Evolutionary conservation across 2,888 invertebrate species (phyloP), one percentile per base, ranked within the genome.

Genomic region (Amiota minor): DNA sequence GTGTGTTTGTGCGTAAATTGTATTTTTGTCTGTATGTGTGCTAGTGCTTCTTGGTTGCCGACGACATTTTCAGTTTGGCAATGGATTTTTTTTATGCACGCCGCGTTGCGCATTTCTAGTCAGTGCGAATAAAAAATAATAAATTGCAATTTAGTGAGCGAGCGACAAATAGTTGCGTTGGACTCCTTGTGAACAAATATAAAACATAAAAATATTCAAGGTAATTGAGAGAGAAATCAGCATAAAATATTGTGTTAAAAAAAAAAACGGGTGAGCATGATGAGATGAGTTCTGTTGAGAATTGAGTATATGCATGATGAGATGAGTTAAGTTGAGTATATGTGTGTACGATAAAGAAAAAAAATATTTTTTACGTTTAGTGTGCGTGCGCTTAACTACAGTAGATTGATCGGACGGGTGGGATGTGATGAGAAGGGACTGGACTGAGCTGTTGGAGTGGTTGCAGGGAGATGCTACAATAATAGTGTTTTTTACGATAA

Each of bases 1-100:
- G 72, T 68, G 49, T 76, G 72, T 72, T 62, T 77, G 62, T 62
- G 64, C 74, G 75, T 71, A 23, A 35, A 35, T 35, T 47, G 16
- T 47, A 12, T 18, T 16, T 65, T 9, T n/a, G 56, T 16, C 16
- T 59, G 20, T 59, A 1, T 76, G 55, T 65, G 67, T 75, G 75
- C 69, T 1, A n/a, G 12, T 62, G 12, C n/a, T 12, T 35, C n/a
- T 65, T 10, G 46, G 8, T 64, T 47, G 47, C 65, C 65, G 65
- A 65, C 65, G 50, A 68, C 67, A 53, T 23, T 68, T 68, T 68
- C 67, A 68, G 23, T 50, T 68, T 68, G 50, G 67, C 67, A 68
- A 68, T 68, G 67, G 67, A 68, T 53, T 68, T 68, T 68, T 62
- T 65, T n/a, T 18, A 20, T 65, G 47, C 65, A 65, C 20, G 2